Evolutionary conservation across 2,888 invertebrate genomes (phyloP), one percentile per base, ranked within the genome.

Genomic region (Keiferia lycopersicella): DNA sequence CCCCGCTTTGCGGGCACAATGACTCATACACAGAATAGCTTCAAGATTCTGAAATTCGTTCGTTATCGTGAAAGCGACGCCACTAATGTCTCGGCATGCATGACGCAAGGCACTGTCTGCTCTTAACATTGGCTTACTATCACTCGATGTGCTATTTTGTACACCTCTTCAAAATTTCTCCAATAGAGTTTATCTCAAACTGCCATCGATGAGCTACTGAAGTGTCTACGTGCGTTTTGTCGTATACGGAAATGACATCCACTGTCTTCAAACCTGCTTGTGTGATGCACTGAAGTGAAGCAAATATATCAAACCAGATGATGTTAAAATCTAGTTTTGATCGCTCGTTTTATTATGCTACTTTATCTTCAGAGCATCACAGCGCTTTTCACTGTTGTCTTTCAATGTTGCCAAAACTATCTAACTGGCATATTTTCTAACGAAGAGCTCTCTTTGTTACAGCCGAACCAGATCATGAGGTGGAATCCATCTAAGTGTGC

Each of bases 401-500:
- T 63, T 64, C 66, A 71, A 74, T 59, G 41, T 59, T 2, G 20
- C 20, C 39, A 56, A 45, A 11, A 45, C 3, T n/a, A 41, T 22
- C 12, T 26, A 14, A 45, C 2, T 16, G 45, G 30, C 18, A 45
- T 20, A 12, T 2, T 38, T 22, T 26, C 22, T 60, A 45, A 60
- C 76, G 83, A 77, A 71, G 62, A 64, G 72, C 74, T 81, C 74
- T 64, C 2, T 56, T 68, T 67, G 90, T 50, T 91, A 82, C 82
- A 91, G 91, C 75, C 79, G 84, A 88, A 79, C 81, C 83, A 76
- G 81, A 84, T 81, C 86, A 84, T 87, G 88, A 83, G 78, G 87
- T 91, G 91, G 91, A 91, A 88, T 82, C 84, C 88, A 64, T 86
- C 81, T 85, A 91, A 88, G 68, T 91, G 91, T 69, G 69, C 73